Evolutionary conservation across 2,888 invertebrate genomes (phyloP), one percentile per base, ranked within the genome.

Genomic region (Cynaeus angustus): DNA sequence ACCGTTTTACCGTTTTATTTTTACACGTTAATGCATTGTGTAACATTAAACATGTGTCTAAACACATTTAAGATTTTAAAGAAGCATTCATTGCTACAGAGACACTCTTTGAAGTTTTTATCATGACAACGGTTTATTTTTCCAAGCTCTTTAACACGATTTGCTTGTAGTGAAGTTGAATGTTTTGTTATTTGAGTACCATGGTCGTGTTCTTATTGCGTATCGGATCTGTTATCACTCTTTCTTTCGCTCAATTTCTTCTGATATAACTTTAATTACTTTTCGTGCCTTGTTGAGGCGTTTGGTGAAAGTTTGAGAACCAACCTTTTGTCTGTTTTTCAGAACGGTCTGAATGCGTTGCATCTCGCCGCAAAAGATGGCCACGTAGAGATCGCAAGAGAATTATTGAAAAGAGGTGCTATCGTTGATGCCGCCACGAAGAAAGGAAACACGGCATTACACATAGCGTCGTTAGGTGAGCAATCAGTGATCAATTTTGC

Each of bases 281-380:
- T 9, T 33, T 33, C 33, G 28, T 28, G 7, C 28, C 28, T 28
- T 28, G 4, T 4, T 28, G n/a, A n/a, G n/a, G n/a, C n/a, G n/a
- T 28, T 28, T 7, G n/a, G 43, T 26, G 55, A 55, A 10, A 30
- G 58, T 28, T 45, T 45, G 58, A 13, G 45, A 58, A 45, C 10
- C 43, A 26, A 58, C 38, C 13, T n/a, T 21, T 58, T 46, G 45
- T 30, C 26, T 43, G 28, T 38, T 9, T 86, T 85, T n/a, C 88
- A 98, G 96, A 99, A 99, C 87, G 99, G 99, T 75, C 89, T 99
- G 79, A 99, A 99, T 87, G 99, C 99, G 72, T 91, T 99, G 79
- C 99, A 99, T 86, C 88, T 99, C 83, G 98, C 99, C 59, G 96
- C 98, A 55, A 99, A 99, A 86, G 99, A 99, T 87, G 99, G 99